phyloP scores from a whole-genome alignment of 2,113 vertebrate species.

The Sylvia atricapilla region DNA sequence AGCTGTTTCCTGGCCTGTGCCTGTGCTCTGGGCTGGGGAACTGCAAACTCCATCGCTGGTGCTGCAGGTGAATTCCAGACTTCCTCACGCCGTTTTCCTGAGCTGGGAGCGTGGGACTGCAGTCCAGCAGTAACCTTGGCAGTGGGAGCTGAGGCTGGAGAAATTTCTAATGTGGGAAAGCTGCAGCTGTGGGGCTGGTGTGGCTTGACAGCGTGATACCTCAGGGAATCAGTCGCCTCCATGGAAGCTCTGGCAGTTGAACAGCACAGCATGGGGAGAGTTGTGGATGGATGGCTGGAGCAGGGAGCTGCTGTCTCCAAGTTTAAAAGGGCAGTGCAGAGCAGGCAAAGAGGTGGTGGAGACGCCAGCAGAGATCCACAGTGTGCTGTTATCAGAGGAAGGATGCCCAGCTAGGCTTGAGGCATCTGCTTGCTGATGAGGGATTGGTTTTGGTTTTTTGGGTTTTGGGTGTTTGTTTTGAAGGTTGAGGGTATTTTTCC shows the following conservation, averaged over 20 bases:
- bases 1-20: fast-evolving
- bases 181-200: not conserved
- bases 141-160: not conserved
- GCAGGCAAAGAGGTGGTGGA: not conserved
- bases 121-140: not conserved
- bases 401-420: not conserved
- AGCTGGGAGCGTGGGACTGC: not conserved
- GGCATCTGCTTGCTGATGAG: not conserved
- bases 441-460: not conserved
- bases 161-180: not conserved
- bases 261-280: fast-evolving
- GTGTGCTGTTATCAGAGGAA: not conserved
- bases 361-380: not conserved
- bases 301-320: not conserved
- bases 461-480: not conserved
- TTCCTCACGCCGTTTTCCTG: fast-evolving
- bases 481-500: not conserved
- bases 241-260: not conserved
- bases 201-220: fast-evolving
- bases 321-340: not conserved
- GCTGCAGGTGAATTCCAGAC: not conserved
- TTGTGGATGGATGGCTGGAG: not conserved
- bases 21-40: not conserved
- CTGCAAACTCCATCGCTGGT: fast-evolving
- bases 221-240: not conserved